phyloP scores from a whole-genome alignment of 2,113 vertebrate species.

The Herpetotheres cachinnans region DNA sequence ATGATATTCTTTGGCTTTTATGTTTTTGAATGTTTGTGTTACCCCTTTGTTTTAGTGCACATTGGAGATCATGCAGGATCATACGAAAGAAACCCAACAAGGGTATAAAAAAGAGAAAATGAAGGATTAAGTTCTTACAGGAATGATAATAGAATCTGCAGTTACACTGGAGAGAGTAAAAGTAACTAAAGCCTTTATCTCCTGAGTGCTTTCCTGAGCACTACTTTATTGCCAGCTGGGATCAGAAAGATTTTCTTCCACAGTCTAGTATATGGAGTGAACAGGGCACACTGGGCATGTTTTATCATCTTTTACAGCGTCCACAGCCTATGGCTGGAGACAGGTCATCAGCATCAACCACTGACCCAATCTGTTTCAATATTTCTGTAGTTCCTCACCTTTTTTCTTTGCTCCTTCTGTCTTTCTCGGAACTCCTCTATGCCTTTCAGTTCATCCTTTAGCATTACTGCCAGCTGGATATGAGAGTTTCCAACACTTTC shows the following conservation, averaged over 20 bases:
- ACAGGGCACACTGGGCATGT: neutral
- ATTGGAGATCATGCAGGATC: neutral
- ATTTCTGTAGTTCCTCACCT: constrained; percentile 71
- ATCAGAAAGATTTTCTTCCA: neutral
- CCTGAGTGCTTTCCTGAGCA: neutral
- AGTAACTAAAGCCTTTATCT: constrained; percentile 1
- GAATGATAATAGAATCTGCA: constrained; percentile 2
- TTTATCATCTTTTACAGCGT: neutral
- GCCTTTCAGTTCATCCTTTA: constrained; percentile 88
- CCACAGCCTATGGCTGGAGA: neutral
- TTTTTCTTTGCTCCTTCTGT: constrained; percentile 94
- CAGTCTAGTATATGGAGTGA: neutral
- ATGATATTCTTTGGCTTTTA: neutral
- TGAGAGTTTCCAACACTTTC: constrained; percentile 90
- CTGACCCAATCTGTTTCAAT: neutral
- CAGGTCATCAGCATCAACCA: neutral
- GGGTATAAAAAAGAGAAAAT: neutral
- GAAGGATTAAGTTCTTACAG: constrained; percentile 20
- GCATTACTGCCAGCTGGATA: constrained; percentile 82
- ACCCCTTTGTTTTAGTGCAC: neutral
- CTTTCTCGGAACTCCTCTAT: constrained; percentile 91
- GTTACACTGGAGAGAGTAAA: neutral
- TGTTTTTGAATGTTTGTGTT: neutral
- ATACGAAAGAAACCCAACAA: neutral
- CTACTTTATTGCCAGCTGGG: neutral